Conservation (phyloP, 2,797 vertebrate genomes). For the Arrhamphus sclerolepis region DNA sequence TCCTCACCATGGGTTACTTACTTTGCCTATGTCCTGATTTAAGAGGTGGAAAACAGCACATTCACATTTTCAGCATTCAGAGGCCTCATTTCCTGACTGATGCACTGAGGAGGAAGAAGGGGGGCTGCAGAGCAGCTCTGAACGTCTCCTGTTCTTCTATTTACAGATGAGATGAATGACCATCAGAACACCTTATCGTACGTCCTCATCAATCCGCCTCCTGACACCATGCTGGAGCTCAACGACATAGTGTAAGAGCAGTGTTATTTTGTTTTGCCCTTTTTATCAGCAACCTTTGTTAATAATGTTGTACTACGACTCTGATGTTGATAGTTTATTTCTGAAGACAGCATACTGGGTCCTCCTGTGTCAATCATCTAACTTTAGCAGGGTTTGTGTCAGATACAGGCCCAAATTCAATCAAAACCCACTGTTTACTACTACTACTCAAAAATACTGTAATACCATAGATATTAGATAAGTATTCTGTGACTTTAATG, state of each 20-base stretch:
- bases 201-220: conserved; percentile 96
- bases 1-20: background rate
- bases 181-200: conserved; percentile 98
- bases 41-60: conserved; percentile 12
- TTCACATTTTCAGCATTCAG: conserved; percentile 18
- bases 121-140: conserved; percentile 37
- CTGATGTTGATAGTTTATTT: background rate
- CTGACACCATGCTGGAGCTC: conserved; percentile 94
- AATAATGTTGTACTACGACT: background rate
- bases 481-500: too few species aligned
- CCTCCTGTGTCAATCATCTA: background rate
- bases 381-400: background rate
- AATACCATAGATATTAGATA: too few species aligned
- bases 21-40: conserved; percentile 18
- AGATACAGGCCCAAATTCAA: background rate
- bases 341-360: background rate
- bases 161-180: conserved; percentile 96
- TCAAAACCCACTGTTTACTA: too few species aligned
- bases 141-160: conserved; percentile 47
- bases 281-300: background rate
- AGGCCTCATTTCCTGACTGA: conserved; percentile 43
- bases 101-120: conserved; percentile 22
- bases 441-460: too few species aligned
- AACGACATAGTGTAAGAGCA: conserved; percentile 90
- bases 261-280: background rate